phyloP scores from a whole-genome alignment of 1,140 invertebrate genomes.

The Pseudoatta argentina region DNA sequence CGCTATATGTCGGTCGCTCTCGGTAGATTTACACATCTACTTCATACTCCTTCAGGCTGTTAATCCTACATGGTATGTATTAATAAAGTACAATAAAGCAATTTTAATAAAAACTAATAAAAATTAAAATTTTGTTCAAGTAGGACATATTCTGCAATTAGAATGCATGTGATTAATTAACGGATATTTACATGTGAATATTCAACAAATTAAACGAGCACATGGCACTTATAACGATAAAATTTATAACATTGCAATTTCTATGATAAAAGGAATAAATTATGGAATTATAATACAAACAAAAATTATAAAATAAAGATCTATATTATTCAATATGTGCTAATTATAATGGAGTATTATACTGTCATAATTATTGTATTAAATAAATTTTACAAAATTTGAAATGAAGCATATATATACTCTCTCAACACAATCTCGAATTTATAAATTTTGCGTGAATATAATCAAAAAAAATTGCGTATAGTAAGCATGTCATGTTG shows the following conservation, averaged over 20 bases:
- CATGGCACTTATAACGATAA: not conserved
- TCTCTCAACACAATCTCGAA: not conserved
- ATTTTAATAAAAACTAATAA: slow-evolving; percentile 1
- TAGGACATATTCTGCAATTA: not conserved
- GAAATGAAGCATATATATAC: not conserved
- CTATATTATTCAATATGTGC: not conserved
- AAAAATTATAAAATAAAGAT: not conserved
- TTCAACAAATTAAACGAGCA: not conserved
- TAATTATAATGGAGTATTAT: slow-evolving; percentile 13
- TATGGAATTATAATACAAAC: not conserved
- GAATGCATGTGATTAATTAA: not conserved
- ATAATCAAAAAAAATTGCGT: slow-evolving; percentile 26
- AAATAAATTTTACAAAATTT: slow-evolving; percentile 13
- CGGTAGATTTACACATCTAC: slow-evolving; percentile 11
- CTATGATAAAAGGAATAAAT: slow-evolving; percentile 5
- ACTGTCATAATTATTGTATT: slow-evolving; percentile 1
- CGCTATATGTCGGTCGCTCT: not conserved
- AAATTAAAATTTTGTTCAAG: not conserved
- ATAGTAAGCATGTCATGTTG: not conserved
- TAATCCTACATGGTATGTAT: not conserved
- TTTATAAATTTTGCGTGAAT: not conserved
- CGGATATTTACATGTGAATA: not conserved
- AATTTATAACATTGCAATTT: slow-evolving; percentile 2
- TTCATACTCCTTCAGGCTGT: not conserved
- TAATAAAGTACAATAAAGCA: not conserved